Evolutionary conservation across 2,888 invertebrate species (phyloP), one percentile per base, ranked within the genome.

Genomic region (Pemphredon lugubris): DNA sequence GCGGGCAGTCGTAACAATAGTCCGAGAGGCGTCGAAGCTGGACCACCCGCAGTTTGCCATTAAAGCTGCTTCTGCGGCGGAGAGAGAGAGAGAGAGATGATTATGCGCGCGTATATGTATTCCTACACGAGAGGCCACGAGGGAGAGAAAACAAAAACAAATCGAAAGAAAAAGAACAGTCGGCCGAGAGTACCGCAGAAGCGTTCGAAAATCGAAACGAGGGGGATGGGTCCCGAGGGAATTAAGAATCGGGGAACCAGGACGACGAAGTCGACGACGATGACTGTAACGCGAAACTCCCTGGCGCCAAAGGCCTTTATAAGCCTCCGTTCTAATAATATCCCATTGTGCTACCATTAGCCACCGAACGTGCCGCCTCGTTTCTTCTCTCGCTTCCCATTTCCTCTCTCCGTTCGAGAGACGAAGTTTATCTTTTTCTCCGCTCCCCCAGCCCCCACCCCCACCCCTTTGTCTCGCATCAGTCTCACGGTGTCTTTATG

Each of bases 261-360:
- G 39, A 58, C 42, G 61, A 65, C 54, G 23, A 45, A 39, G 63
- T 65, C 48, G 64, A 64, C 66, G 66, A 44, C 54, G 70, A 66
- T 63, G 48, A 58, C 42, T 85, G 89, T 87, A 88, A 89, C 81
- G 86, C 83, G 89, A 89, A 88, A 87, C 89, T 84, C 75, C 60
- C 76, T 83, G 88, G 88, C 88, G 88, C 88, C 89, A 84, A 79
- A 75, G 74, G 80, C n/a, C 71, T 65, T 75, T 75, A 26, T 84
- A 85, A 86, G 83, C 83, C 65, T 54, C 75, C 76, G 76, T 74
- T 82, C 85, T 87, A 88, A 87, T 87, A 87, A 88, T 87, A 87
- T 87, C 86, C 86, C 83, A 88, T 87, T 87, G 87, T 87, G 84
- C 84, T 83, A 82, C 88, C 87, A 88, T 88, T 88, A 88, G 87